These are phyloP conservation scores for Choreutis nemorana DNA, from an alignment of 2,888 invertebrate genomes.

Conservation along the genomic window DNA sequence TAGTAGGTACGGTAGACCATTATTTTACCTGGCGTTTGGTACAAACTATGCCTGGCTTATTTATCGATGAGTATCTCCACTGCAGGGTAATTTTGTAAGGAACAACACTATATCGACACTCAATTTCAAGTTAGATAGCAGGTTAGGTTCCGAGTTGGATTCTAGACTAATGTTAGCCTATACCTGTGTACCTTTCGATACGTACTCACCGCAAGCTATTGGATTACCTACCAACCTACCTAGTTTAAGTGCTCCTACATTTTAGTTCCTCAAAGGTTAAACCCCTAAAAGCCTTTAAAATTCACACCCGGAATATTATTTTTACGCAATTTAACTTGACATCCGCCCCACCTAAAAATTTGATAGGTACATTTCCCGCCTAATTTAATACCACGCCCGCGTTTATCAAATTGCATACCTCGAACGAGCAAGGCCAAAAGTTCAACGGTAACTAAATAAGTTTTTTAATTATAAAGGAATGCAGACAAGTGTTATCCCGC, in stretches of 20 bases:
- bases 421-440: constrained; percentile 17
- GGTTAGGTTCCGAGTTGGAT: constrained; percentile 9
- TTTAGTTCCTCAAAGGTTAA: constrained; percentile 34
- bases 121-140: constrained; percentile 14
- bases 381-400: constrained; percentile 19
- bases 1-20: no score
- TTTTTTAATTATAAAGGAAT: no score
- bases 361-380: constrained; percentile 14
- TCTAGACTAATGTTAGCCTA: no score
- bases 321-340: no score
- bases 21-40: background rate
- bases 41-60: constrained; percentile 9
- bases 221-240: constrained; percentile 33
- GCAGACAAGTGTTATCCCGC: no score
- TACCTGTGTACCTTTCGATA: no score
- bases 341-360: constrained; percentile 4
- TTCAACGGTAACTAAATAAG: no score
- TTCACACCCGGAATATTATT: no score
- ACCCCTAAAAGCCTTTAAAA: no score
- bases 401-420: constrained; percentile 14
- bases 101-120: constrained; percentile 8
- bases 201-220: constrained; percentile 32
- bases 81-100: constrained; percentile 4
- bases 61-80: constrained; percentile 24
- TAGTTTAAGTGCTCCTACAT: constrained; percentile 37